phyloP scores from a whole-genome alignment of 2,113 vertebrate species.

The Centropus unirufus region DNA sequence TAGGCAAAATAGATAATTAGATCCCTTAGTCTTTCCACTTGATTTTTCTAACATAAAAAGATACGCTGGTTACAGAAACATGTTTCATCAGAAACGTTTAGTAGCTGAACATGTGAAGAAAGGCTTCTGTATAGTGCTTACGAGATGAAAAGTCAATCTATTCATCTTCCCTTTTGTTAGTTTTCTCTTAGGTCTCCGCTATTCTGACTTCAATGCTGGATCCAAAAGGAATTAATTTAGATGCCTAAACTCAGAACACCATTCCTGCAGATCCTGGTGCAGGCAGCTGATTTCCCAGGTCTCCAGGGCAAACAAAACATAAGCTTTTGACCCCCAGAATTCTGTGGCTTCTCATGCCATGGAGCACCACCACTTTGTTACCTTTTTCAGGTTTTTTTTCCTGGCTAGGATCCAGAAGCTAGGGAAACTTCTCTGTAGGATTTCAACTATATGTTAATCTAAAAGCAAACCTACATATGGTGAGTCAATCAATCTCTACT shows the following conservation, averaged over 20 bases:
- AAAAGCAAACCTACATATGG: constrained; percentile 36
- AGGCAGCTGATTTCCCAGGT: neutral
- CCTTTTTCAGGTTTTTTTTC: neutral
- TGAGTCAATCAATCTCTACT: constrained; percentile 41
- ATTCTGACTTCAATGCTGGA: neutral
- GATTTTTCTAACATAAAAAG: neutral
- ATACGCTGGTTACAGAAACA: neutral
- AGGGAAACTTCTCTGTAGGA: neutral
- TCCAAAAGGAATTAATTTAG: neutral
- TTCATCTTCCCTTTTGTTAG: neutral
- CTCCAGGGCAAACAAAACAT: neutral
- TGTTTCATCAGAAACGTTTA: neutral
- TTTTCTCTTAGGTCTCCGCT: neutral
- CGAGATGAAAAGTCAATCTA: neutral
- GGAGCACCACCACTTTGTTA: neutral
- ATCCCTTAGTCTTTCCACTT: neutral
- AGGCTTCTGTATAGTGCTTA: neutral
- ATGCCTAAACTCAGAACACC: neutral
- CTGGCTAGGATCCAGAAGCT: neutral
- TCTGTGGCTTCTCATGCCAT: neutral
- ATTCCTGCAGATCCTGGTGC: neutral
- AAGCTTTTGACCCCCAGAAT: neutral
- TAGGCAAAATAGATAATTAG: neutral
- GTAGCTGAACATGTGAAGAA: neutral
- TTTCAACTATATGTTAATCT: constrained; percentile 26